Evolutionary conservation across 1,140 invertebrate genomes (phyloP).

Genomic region (Trialeurodes vaporariorum): DNA sequence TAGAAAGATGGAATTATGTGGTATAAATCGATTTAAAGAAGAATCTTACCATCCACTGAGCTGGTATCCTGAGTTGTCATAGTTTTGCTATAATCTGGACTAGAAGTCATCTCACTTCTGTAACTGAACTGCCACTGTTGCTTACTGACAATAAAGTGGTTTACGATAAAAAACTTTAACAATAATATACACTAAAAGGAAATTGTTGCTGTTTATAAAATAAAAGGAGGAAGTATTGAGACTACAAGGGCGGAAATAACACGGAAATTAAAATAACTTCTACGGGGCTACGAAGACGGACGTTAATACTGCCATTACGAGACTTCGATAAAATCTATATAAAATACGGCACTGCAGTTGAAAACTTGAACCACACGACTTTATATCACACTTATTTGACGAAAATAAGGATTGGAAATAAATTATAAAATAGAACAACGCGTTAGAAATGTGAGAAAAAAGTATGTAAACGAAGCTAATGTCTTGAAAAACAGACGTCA

Average conservation of each 20-base stretch:
- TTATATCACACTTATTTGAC: not conserved
- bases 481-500: not conserved
- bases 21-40: too few species aligned
- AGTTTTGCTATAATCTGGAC: not conserved
- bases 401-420: too few species aligned
- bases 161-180: too few species aligned
- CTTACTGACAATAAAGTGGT: too few species aligned
- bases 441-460: not conserved
- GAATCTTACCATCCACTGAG: not conserved
- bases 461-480: not conserved
- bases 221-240: too few species aligned
- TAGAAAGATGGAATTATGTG: too few species aligned
- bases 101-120: not conserved
- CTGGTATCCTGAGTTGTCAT: not conserved
- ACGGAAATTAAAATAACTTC: not conserved
- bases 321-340: not conserved
- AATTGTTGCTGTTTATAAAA: too few species aligned
- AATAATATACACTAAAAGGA: too few species aligned
- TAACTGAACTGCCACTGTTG: too few species aligned
- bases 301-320: not conserved
- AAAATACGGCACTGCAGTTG: too few species aligned
- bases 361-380: too few species aligned
- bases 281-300: not conserved
- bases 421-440: not conserved
- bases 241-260: not conserved